Evolutionary conservation across 2,797 vertebrate species (phyloP).

Genomic region (Anableps anableps): DNA sequence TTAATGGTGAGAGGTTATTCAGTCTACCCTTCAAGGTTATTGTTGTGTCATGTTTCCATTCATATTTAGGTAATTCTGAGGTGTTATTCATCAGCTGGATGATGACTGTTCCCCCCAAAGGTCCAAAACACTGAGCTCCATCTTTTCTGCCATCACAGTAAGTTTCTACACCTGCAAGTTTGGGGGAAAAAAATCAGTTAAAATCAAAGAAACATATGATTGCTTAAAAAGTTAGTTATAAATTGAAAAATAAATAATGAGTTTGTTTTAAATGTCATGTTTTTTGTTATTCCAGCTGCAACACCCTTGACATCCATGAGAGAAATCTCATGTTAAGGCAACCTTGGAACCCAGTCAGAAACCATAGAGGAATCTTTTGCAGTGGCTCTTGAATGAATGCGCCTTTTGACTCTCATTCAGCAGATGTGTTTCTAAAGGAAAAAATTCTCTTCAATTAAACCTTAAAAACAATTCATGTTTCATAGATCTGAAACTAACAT

Average conservation of each 20-base stretch:
- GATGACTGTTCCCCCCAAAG: constrained; percentile 53
- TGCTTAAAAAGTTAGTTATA: neutral
- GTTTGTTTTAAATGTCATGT: neutral
- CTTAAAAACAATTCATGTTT: neutral
- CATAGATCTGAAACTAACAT: neutral
- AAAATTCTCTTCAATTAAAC: neutral
- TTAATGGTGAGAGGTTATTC: accelerated
- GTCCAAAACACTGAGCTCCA: constrained; percentile 51
- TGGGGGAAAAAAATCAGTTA: neutral
- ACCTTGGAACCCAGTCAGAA: neutral
- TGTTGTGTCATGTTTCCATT: accelerated
- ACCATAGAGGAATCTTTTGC: neutral
- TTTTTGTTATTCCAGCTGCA: neutral
- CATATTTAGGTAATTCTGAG: accelerated
- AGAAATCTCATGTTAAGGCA: neutral
- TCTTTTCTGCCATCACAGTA: constrained; percentile 14
- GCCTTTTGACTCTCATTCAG: neutral
- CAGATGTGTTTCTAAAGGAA: too few relatives aligned
- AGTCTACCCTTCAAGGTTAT: accelerated
- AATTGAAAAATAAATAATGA: neutral
- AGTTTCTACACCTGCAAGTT: constrained; percentile 33
- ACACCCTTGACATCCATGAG: too few relatives aligned
- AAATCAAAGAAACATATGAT: neutral
- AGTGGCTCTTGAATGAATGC: neutral
- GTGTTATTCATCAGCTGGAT: constrained; percentile 28